phyloP scores from a whole-genome alignment of 2,888 invertebrate genomes.

The Sussaba pulchella region DNA sequence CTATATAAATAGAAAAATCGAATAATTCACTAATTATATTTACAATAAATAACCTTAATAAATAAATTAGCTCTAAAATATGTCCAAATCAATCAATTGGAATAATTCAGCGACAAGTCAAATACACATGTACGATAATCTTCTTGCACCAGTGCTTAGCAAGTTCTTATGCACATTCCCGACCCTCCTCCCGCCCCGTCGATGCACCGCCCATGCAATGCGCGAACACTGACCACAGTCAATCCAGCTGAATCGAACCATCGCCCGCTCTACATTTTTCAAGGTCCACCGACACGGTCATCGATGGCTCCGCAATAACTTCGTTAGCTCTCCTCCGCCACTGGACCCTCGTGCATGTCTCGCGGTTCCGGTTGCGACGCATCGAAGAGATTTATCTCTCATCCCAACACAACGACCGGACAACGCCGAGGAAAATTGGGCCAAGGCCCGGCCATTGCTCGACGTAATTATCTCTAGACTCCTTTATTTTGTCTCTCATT shows the following conservation, averaged over 20 bases:
- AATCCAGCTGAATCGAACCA: not conserved
- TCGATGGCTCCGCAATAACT: constrained; percentile 20
- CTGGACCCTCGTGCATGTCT: not conserved
- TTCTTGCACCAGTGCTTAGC: not conserved
- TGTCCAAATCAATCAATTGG: no score
- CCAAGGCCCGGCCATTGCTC: constrained; percentile 50
- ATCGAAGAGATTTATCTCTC: constrained; percentile 46
- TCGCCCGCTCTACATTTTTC: constrained; percentile 59
- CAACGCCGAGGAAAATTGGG: constrained; percentile 43
- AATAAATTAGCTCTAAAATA: no score
- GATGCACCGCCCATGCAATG: not conserved
- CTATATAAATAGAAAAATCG: no score
- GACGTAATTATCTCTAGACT: no score
- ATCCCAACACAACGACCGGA: not conserved
- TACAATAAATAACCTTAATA: no score
- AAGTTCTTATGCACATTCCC: constrained; percentile 32
- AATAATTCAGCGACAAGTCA: no score
- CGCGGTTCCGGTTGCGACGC: constrained; percentile 57
- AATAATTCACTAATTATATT: no score
- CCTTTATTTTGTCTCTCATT: constrained; percentile 21
- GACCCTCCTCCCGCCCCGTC: constrained; percentile 52
- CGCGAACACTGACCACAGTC: constrained; percentile 42
- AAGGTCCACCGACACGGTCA: constrained; percentile 49
- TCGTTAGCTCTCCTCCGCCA: constrained; percentile 4
- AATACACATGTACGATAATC: not conserved